Percentiles rank a stretch among this genome's conserved stretches.
These are phyloP conservation scores for Leptopilina clavipes DNA, from an alignment of 1,140 invertebrate genomes.

Conservation along the genomic window DNA sequence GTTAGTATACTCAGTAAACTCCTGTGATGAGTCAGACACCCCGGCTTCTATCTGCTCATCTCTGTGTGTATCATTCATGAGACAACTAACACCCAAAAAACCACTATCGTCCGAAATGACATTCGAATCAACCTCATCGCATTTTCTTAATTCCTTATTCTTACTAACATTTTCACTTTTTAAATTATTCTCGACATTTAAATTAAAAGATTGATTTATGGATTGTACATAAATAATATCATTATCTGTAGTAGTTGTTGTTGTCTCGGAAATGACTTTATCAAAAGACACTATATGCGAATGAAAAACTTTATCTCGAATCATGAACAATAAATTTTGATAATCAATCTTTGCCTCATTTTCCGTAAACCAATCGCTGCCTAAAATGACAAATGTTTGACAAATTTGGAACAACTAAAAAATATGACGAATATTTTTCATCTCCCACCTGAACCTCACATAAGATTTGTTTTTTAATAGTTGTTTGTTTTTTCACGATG, in stretches of 20 bases:
- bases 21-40: too few species aligned
- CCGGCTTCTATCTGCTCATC: too few species aligned
- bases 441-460: neutral
- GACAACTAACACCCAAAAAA: too few species aligned
- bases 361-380: neutral
- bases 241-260: neutral
- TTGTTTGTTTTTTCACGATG: neutral
- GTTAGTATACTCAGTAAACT: too few species aligned
- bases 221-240: neutral
- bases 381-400: neutral
- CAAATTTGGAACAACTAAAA: neutral
- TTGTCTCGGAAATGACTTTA: neutral
- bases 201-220: too few species aligned
- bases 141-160: too few species aligned
- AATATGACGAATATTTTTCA: neutral
- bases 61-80: too few species aligned
- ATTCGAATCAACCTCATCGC: too few species aligned
- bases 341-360: neutral
- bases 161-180: too few species aligned
- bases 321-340: neutral
- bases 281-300: neutral
- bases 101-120: too few species aligned
- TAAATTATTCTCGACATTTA: too few species aligned
- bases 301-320: neutral
- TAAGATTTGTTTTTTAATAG: neutral